Percentiles rank a stretch among this genome's conserved stretches.
Conservation (phyloP, 1,140 invertebrate genomes). For the Caenorhabditis brenneri region DNA sequence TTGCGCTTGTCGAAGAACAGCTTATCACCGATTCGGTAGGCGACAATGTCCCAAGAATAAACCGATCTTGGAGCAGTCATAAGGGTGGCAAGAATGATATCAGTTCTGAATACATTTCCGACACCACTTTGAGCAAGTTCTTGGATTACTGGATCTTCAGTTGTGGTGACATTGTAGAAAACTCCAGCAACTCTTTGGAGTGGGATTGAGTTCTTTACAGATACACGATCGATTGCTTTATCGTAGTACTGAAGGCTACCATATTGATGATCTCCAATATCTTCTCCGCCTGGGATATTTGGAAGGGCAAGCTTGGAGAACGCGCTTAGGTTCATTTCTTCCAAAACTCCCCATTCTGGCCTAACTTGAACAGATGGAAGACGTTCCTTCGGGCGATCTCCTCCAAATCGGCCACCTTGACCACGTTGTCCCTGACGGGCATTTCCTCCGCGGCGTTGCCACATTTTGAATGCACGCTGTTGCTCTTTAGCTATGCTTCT, state of each 20-base stretch:
- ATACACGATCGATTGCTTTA: conserved; percentile 91
- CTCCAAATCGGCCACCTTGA: conserved; percentile 47
- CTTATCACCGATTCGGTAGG: conserved; percentile 91
- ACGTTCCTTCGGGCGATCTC: conserved; percentile 74
- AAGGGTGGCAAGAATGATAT: conserved; percentile 93
- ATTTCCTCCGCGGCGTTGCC: conserved; percentile 65
- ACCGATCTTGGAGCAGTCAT: conserved; percentile 98
- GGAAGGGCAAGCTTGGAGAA: conserved; percentile 84
- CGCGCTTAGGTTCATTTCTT: conserved; percentile 97
- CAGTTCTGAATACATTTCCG: conserved; percentile 97
- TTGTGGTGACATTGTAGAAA: conserved; percentile 92
- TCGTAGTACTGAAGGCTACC: conserved; percentile 96
- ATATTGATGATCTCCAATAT: conserved; percentile 78
- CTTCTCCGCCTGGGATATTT: conserved; percentile 64
- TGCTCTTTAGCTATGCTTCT: conserved; percentile 69
- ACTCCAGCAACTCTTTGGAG: conserved; percentile 91
- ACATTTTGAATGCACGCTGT: conserved; percentile 65
- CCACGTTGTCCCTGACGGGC: conserved; percentile 54
- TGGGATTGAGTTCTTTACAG: conserved; percentile 91
- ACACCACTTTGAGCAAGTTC: conserved; percentile 83
- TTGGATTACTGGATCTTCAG: conserved; percentile 95
- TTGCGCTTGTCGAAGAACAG: conserved; percentile 98
- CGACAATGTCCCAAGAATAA: conserved; percentile 99
- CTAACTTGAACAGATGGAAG: conserved; percentile 96
- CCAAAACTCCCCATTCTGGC: conserved; percentile 93